These are phyloP conservation scores for Cyanoderma ruficeps DNA, from an alignment of 2,113 vertebrate species.

Conservation along the genomic window DNA sequence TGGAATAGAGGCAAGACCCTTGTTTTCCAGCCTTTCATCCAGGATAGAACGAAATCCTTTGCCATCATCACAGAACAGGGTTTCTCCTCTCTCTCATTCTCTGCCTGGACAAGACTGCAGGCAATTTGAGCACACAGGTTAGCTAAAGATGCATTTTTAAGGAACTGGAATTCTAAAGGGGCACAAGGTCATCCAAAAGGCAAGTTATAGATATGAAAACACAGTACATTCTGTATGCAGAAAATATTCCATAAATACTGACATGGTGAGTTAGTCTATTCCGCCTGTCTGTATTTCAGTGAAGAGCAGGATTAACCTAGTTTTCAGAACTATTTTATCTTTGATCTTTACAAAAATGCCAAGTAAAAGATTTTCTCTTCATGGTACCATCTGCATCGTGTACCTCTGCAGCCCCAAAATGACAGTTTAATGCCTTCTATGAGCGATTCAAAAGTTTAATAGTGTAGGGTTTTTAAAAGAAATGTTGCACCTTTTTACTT, in stretches of 20 bases:
- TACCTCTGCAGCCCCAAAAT: background rate
- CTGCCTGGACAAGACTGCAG: background rate
- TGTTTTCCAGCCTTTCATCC: background rate
- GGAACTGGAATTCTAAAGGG: background rate
- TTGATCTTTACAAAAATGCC: background rate
- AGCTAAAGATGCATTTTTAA: background rate
- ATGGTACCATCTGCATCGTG: accelerated
- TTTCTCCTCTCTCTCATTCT: accelerated
- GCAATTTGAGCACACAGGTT: background rate
- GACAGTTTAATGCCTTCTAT: background rate
- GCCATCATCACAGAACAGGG: accelerated
- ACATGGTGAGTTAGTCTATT: background rate
- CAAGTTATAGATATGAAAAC: background rate
- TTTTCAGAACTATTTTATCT: background rate
- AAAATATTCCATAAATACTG: background rate
- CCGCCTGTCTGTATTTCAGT: background rate
- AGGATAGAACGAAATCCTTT: background rate
- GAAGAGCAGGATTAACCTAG: background rate
- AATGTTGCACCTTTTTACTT: background rate
- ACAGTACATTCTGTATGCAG: background rate
- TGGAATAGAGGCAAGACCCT: background rate
- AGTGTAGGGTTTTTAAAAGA: background rate
- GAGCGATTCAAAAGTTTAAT: background rate
- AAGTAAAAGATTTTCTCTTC: background rate
- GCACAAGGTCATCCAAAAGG: background rate